Base-by-base conservation (phyloP, 1,140 invertebrate genomes). In the Acromyrmex charruanus region DNA sequence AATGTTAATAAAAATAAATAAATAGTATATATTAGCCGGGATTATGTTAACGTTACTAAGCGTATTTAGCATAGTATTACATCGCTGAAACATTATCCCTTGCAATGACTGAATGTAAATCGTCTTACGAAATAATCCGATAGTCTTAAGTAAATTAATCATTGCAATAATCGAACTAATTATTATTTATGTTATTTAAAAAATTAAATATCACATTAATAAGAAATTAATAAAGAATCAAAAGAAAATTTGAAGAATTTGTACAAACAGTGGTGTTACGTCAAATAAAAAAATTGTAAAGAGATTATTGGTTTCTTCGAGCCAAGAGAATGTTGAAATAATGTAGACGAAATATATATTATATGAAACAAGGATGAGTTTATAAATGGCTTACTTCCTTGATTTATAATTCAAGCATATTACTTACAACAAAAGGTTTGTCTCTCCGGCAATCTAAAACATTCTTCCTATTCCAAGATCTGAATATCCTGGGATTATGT, bases 321-420 rank as follows among this genome's bases (percentile, higher is more conserved):
- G 12, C 18, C 2, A 61, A 3, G 12, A 49, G 18, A 28, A 31
- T 14, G 18, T 35, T 58, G 10, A 72, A 59, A 25, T 21, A 80
- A 68, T 21, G 2, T n/a, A 10, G 5, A 61, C 25, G 14, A 9
- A 6, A 49, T 35, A 21, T 21, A 21, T 21, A 21, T 21, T 21
- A 21, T 21, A 25, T 18, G 6, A 74, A 82, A 59, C 12, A 14
- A 61, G 18, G 21, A 82, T 28, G 25, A 61, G 69, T 82, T 82
- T 74, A 59, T 82, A 31, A 44, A 72, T n/a, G 39, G 80, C 18
- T 82, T 51, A 74, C 18, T 72, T 61, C 21, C 25, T 49, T 74
- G 39, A 82, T 82, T 72, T 82, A 82, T 82, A 39, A 74, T 82
- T 74, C 53, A 28, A 74, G 55, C 39, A 25, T 49, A 69, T 72